Base-by-base conservation (phyloP, 2,797 vertebrate genomes). In the Smutsia gigantea region DNA sequence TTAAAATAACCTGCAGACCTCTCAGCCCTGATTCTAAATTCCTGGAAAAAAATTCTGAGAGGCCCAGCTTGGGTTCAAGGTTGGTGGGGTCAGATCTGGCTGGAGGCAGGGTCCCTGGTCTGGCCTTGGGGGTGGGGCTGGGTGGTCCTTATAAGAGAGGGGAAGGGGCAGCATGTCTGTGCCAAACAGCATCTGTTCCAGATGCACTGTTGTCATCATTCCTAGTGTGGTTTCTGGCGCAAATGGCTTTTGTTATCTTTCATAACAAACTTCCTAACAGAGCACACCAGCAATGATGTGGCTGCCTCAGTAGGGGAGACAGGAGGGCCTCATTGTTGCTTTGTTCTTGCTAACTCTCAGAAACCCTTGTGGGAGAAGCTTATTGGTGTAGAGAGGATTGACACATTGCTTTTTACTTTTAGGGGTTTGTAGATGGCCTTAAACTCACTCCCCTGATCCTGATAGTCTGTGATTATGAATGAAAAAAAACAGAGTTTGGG, bases 1-100 rank as follows among this genome's bases (percentile, higher is more conserved):
- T 86, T 81, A 90, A 61, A 69, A 15, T 74, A 68, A 42, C 31
- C 15, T 29, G 23, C 29, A 61, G 29, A 53, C 31, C 1, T 39
- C 75, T 88, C 37, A 31, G 29, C 11, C 39, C 55, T 31, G 55
- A 64, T 87, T 94, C 64, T 59, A 57, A 68, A 71, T 84, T 63
- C 57, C 77, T 27, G 12, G 74, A 11, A 19, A 31, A 0, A 17
- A 12, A 29, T 7, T 29, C 29, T 14, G 42, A 79, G 61, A 84
- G 77, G 46, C 18, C 53, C 53, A 46, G 10, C 5, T 46, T 12
- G 37, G n/a, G 59, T 31, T 14, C 31, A 34, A 1, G 1, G 3
- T 49, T 46, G 77, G 39, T 34, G 4, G 51, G 4, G 21, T 69
- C 46, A 37, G 31, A 37, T 96, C 29, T 55, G 46, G 27, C 53